Evolutionary conservation across 2,888 invertebrate genomes (phyloP).

Genomic region (Meloe dianella): DNA sequence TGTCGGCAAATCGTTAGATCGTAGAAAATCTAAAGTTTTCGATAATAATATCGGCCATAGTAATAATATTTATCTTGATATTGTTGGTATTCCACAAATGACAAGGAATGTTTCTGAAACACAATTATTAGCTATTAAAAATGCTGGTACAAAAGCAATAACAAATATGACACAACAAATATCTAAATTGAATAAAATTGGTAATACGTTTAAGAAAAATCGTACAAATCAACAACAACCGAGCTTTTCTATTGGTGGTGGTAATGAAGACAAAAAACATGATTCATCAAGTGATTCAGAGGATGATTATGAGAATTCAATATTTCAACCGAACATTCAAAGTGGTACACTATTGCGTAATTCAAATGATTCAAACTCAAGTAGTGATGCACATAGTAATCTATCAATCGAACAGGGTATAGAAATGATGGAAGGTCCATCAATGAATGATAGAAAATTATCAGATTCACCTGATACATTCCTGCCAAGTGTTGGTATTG

Average conservation of each 20-base stretch:
- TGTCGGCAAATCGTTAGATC: slow-evolving; percentile 73
- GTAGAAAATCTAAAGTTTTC: slow-evolving; percentile 68
- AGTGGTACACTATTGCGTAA: slow-evolving; percentile 41
- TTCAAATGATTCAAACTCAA: slow-evolving; percentile 42
- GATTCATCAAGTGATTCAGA: slow-evolving; percentile 65
- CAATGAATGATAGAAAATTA: slow-evolving; percentile 28
- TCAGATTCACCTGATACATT: slow-evolving; percentile 61
- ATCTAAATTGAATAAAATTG: slow-evolving; percentile 79
- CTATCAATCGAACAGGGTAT: slow-evolving; percentile 49
- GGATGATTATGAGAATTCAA: slow-evolving; percentile 70
- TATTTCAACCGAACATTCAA: slow-evolving; percentile 55
- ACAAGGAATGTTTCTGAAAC: slow-evolving; percentile 87
- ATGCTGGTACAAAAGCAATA: slow-evolving; percentile 81
- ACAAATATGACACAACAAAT: slow-evolving; percentile 88
- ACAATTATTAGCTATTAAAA: slow-evolving; percentile 79
- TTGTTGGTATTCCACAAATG: slow-evolving; percentile 69
- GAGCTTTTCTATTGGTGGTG: slow-evolving; percentile 63
- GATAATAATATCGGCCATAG: slow-evolving; percentile 56
- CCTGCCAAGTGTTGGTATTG: slow-evolving; percentile 71
- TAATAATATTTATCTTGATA: slow-evolving; percentile 67
- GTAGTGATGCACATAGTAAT: slow-evolving; percentile 27
- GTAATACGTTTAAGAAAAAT: slow-evolving; percentile 67
- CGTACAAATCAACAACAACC: slow-evolving; percentile 59
- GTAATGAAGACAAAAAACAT: slow-evolving; percentile 46
- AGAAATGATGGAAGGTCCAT: slow-evolving; percentile 50